Base-by-base conservation (phyloP, 37 sponge, comb jelly and placozoan genomes). In the Ianthella basta region DNA sequence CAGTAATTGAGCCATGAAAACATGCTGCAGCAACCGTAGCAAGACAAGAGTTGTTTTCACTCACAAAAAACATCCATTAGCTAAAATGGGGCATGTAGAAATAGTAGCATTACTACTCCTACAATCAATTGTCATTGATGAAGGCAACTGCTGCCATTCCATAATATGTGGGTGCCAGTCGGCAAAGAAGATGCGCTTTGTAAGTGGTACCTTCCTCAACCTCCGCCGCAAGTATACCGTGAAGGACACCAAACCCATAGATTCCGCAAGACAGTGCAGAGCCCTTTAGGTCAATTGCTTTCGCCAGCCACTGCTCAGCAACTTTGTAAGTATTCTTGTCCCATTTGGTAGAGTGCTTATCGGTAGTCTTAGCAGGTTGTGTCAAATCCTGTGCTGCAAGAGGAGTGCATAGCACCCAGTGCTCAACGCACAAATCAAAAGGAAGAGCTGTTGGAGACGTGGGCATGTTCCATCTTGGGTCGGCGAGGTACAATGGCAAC, bases 231-330 rank as follows among this genome's bases (percentile, higher is more conserved):
- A 86, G 86, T 20, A 79, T 64, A 53, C 86, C 86, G 18, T 86
- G 80, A 40, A 86, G 80, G 30, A 89, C 25, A 57, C 84, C 59
- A 63, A 79, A 80, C 16, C 89, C 89, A 55, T 80, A 89, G 29
- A 89, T 89, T 3, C 89, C 89, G 36, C 89, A 89, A 3, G 89
- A 84, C 29, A 83, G 67, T 5, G 88, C 88, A 6, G 36, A 36
- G 0, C 30, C n/a, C 66, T 84, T 67, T 70, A 89, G 14, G 15
- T 78, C 81, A 55, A 55, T 83, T 24, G 88, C 83, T 59, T 64
- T 83, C 29, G 60, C 25, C 16, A 88, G 83, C 88, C 88, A 88
- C 53, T 74, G 73, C 73, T 83, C 84, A 27, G 88, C 83, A 82
- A 60, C 66, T 36, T 41, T 37, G 24, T 19, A n/a, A 0, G 65